Evolutionary conservation across 2,113 vertebrate species (phyloP).

Genomic region (Phrynosoma platyrhinos): DNA sequence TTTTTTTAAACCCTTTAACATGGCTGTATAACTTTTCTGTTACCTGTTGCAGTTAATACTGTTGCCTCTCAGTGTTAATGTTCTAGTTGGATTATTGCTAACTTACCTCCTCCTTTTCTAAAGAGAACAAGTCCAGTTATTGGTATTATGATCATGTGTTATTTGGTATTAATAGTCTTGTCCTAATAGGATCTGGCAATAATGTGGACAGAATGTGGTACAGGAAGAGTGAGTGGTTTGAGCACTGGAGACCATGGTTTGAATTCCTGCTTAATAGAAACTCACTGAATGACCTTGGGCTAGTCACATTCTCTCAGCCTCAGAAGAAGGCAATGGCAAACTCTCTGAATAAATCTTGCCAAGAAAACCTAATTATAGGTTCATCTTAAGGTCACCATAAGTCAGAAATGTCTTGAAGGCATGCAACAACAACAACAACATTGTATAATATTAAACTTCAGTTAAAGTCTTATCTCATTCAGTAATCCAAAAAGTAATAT

Average conservation of each 20-base stretch:
- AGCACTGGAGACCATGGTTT: too few species aligned
- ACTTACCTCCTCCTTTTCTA: neutral
- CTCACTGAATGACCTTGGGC: too few species aligned
- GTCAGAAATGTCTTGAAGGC: too few species aligned
- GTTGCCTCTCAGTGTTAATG: neutral
- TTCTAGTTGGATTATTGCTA: neutral
- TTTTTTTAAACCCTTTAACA: neutral
- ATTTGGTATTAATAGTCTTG: neutral
- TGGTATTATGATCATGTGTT: neutral
- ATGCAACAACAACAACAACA: neutral
- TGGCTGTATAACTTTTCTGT: neutral
- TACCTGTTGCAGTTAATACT: neutral
- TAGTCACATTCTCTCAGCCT: neutral
- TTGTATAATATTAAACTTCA: neutral
- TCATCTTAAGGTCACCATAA: too few species aligned
- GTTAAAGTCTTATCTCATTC: neutral
- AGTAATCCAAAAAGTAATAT: neutral
- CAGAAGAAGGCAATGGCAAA: too few species aligned
- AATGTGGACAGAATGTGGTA: too few species aligned
- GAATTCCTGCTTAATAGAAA: too few species aligned
- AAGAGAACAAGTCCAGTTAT: neutral
- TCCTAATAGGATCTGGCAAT: neutral
- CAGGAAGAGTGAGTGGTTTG: too few species aligned
- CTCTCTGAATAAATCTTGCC: too few species aligned
- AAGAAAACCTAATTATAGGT: too few species aligned